Evolutionary conservation across 2,797 vertebrate species (phyloP).

Genomic region (Anabas testudineus): DNA sequence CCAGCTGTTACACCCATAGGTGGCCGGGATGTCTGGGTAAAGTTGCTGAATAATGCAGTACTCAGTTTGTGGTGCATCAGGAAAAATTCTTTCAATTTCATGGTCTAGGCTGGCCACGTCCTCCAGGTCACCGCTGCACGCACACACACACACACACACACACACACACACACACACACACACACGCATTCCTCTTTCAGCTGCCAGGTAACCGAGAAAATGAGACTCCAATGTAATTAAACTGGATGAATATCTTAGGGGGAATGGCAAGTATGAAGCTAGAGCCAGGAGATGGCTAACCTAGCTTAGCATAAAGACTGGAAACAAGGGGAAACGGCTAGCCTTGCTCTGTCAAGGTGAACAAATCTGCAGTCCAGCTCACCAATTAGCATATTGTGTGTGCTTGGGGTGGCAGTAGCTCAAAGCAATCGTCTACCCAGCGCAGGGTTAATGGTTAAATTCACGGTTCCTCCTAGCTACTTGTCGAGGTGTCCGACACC

Average conservation of each 20-base stretch:
- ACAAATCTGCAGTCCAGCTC: not conserved
- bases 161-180: too few relatives aligned
- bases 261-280: not conserved
- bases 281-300: not conserved
- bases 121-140: not conserved
- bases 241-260: conserved; percentile 19
- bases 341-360: not conserved
- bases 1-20: conserved; percentile 27
- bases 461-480: too few relatives aligned
- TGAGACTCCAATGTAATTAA: conserved; percentile 24
- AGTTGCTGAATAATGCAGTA: conserved; percentile 47
- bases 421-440: too few relatives aligned
- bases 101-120: not conserved
- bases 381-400: too few relatives aligned
- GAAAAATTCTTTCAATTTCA: conserved; percentile 3
- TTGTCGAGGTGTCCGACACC: too few relatives aligned
- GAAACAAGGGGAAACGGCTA: too few relatives aligned
- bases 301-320: conserved; percentile 2
- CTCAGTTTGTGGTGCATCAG: conserved; percentile 6
- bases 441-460: too few relatives aligned
- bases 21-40: not conserved
- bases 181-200: not conserved
- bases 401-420: too few relatives aligned
- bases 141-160: too few relatives aligned
- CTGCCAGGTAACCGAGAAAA: conserved; percentile 27